Evolutionary conservation across 2,113 vertebrate genomes (phyloP), one percentile per base, ranked within the genome.

Genomic region (Lamprologus ornatipinnis): DNA sequence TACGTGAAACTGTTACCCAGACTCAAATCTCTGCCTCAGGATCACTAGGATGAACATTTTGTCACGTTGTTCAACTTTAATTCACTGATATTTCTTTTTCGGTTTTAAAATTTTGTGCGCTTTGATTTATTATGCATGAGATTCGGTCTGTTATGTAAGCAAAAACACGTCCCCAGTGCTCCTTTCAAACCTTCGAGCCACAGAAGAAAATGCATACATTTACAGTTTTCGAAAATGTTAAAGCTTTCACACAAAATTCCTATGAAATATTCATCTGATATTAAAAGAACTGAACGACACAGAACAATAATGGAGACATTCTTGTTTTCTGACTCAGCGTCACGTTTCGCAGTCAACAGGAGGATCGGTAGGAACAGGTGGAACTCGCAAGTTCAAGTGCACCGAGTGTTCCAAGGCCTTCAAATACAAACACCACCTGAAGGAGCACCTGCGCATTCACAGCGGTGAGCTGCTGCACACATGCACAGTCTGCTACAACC

Each of bases 341-440:
- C 97, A 98, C 91, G 96, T 97, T 96, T 3, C 98, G 97, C 89
- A 88, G 89, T 53, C 91, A 31, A 81, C 92, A 6, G 91, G 81
- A 47, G 89, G 90, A 83, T 82, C 87, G 6, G 92, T 47, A 93
- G 97, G 90, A 91, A 88, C 97, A 80, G 97, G 97, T 47, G 98
- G 97, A 83, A 97, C 97, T 89, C 97, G 99, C 91, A 99, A 99
- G 94, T 99, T 99, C 95, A 99, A 99, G 96, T 99, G 99, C 91
- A 98, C 97, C 90, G 98, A 99, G 94, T 99, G 99, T 95, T 97
- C 97, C 95, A 99, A 99, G 96, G 98, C 99, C 95, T 99, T 99
- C 96, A 99, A 99, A 93, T 99, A 99, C 88, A 99, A 99, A 88
- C 98, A 99, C 92, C 98, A 99, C 94, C 97, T 99, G 93, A 99